Evolutionary conservation across 1,140 invertebrate species (phyloP).

Genomic region (Cherax quadricarinatus): DNA sequence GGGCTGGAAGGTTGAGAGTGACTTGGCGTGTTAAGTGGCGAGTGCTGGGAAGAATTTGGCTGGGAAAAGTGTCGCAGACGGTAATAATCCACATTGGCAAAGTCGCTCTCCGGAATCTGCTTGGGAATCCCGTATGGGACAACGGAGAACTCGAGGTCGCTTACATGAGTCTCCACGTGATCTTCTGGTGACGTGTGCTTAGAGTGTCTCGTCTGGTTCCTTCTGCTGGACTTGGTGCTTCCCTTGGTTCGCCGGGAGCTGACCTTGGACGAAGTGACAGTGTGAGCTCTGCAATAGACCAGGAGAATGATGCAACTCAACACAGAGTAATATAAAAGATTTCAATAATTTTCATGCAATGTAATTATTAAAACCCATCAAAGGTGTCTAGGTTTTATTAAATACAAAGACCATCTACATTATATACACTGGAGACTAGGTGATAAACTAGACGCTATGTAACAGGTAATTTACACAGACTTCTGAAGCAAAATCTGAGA

Average conservation of each 20-base stretch:
- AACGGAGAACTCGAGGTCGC: not conserved
- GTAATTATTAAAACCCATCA: too few species aligned
- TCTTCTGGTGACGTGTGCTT: not conserved
- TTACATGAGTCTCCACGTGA: not conserved
- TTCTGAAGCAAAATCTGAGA: too few species aligned
- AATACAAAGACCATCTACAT: not conserved
- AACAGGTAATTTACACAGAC: too few species aligned
- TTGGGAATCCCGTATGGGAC: not conserved
- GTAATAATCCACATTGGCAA: not conserved
- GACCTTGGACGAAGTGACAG: not conserved
- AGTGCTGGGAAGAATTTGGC: not conserved
- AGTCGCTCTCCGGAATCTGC: constrained; percentile 9
- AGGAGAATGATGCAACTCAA: not conserved
- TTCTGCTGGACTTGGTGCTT: not conserved
- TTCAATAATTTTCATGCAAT: too few species aligned
- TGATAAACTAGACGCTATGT: too few species aligned
- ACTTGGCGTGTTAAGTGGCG: not conserved
- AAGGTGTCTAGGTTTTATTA: too few species aligned
- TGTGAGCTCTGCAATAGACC: not conserved
- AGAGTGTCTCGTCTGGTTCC: not conserved
- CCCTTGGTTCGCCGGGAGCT: not conserved
- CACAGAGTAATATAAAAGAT: too few species aligned
- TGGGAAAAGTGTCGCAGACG: not conserved
- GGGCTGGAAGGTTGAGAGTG: not conserved
- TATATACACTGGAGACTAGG: too few species aligned